phyloP scores from a whole-genome alignment of 2,113 vertebrate species.

The Brachyistius frenatus region DNA sequence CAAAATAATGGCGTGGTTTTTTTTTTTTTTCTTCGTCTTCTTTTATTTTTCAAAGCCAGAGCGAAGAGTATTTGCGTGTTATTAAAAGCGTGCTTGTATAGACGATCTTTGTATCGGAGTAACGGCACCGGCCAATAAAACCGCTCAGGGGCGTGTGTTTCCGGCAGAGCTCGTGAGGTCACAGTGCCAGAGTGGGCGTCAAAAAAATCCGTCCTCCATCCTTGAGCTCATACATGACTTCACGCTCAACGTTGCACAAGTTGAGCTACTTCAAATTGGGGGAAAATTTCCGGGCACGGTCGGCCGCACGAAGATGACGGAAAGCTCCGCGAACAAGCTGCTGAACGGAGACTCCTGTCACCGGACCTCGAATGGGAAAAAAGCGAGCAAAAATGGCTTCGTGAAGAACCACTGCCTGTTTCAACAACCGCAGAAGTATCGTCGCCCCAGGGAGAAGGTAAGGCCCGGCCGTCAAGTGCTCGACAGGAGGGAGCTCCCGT shows the following conservation, averaged over 20 bases:
- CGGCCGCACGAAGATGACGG: constrained; percentile 75
- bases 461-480: constrained; percentile 66
- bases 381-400: constrained; percentile 79
- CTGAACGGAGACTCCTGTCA: constrained; percentile 78
- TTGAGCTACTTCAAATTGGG: constrained; percentile 30
- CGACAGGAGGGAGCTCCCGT: not conserved
- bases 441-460: constrained; percentile 79
- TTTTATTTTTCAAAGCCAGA: not conserved
- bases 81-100: not conserved
- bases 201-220: constrained; percentile 3
- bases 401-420: constrained; percentile 80
- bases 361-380: constrained; percentile 68
- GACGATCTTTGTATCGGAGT: constrained; percentile 57
- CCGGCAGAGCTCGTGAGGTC: constrained; percentile 50
- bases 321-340: constrained; percentile 79
- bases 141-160: constrained; percentile 58
- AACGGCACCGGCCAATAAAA: constrained; percentile 43
- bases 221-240: constrained; percentile 58
- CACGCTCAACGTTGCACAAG: constrained; percentile 47
- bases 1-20: too few species aligned
- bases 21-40: too few species aligned
- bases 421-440: constrained; percentile 76
- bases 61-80: not conserved
- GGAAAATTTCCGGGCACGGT: not conserved
- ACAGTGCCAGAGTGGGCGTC: constrained; percentile 68